Evolutionary conservation across 2,113 vertebrate species (phyloP).

Genomic region (Anguilla rostrata): DNA sequence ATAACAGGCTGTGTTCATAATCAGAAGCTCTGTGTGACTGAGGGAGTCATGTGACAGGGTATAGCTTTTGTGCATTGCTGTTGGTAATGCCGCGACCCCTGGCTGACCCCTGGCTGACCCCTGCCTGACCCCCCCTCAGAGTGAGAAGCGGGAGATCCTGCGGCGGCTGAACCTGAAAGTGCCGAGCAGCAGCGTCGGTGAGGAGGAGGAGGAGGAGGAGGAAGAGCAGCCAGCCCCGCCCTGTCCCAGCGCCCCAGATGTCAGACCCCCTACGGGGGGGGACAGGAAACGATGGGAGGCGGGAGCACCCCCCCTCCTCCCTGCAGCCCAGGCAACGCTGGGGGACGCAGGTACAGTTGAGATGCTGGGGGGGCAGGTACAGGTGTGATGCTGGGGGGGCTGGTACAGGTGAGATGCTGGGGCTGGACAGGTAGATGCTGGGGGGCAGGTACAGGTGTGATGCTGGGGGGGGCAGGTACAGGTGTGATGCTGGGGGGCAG

Average conservation of each 20-base stretch:
- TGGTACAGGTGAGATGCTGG: too few species aligned
- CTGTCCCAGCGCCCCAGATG: conserved; percentile 50
- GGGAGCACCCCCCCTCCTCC: conserved; percentile 71
- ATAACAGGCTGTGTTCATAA: too few species aligned
- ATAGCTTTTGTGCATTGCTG: neutral
- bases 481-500: too few species aligned
- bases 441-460: too few species aligned
- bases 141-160: conserved; percentile 87
- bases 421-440: too few species aligned
- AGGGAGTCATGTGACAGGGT: too few species aligned
- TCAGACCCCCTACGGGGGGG: conserved; percentile 53
- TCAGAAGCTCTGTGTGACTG: neutral
- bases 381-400: too few species aligned
- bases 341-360: conserved; percentile 78
- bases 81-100: neutral
- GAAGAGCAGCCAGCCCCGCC: conserved; percentile 30
- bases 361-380: neutral
- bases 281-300: conserved; percentile 91
- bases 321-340: conserved; percentile 75
- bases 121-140: conserved; percentile 60
- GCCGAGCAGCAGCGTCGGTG: conserved; percentile 61
- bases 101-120: too few species aligned
- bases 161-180: conserved; percentile 85
- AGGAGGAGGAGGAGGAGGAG: conserved; percentile 42
- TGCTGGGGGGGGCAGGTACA: too few species aligned